A percentile compares a stretch with the other conserved stretches of the same genome.
Evolutionary conservation across 2,797 vertebrate species (phyloP).

Genomic region (Rhadinocentrus ornatus): DNA sequence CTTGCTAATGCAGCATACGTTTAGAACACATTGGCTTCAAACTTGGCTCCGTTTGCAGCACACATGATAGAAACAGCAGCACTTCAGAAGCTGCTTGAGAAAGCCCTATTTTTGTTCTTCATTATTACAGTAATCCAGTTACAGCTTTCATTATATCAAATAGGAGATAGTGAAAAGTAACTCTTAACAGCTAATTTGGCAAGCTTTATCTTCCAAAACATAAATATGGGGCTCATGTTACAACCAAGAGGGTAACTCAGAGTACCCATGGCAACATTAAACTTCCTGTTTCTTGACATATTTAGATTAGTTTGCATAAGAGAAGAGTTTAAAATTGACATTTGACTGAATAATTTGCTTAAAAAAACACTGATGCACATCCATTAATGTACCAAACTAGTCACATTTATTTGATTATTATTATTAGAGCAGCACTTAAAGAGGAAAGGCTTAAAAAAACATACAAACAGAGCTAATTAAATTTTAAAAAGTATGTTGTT

Average conservation of each 20-base stretch:
- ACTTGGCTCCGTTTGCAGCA: not conserved
- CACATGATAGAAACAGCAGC: not conserved
- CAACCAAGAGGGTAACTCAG: not conserved
- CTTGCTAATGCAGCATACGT: not conserved
- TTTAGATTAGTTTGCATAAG: not conserved
- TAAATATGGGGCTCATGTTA: conserved; percentile 1
- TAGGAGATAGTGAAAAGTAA: not conserved
- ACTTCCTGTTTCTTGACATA: not conserved
- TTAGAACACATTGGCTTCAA: not conserved
- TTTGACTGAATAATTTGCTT: not conserved
- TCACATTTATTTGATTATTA: too few relatives aligned
- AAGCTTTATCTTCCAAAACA: not conserved
- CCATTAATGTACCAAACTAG: too few relatives aligned
- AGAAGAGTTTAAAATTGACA: not conserved
- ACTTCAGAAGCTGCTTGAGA: not conserved
- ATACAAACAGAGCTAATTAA: not conserved
- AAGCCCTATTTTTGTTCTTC: not conserved
- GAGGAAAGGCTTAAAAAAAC: too few relatives aligned
- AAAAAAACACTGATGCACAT: too few relatives aligned
- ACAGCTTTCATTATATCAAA: not conserved
- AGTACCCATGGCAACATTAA: not conserved
- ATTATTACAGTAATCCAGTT: too few relatives aligned
- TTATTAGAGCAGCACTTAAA: too few relatives aligned
- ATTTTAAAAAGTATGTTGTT: not conserved
- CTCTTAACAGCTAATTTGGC: not conserved